Conservation (phyloP, 2,113 vertebrate species). For the Oreochromis aureus region DNA sequence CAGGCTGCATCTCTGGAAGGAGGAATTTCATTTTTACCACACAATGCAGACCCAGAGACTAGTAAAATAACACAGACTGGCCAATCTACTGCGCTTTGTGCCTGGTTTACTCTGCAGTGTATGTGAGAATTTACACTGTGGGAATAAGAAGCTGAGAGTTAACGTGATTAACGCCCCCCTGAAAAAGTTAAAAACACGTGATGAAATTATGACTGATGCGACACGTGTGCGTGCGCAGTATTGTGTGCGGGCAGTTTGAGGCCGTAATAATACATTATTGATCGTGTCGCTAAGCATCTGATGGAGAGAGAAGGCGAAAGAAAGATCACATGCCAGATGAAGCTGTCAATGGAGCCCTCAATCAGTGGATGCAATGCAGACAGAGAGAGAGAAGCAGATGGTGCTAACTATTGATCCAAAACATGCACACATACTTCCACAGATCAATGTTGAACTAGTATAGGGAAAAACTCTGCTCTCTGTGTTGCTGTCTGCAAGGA, state of each 20-base stretch:
- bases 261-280: constrained; percentile 47
- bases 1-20: constrained; percentile 24
- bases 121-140: background rate
- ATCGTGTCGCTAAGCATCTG: constrained; percentile 36
- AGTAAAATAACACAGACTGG: constrained; percentile 16
- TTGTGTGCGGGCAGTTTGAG: constrained; percentile 18
- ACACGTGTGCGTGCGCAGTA: background rate
- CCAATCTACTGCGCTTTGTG: background rate
- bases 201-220: background rate
- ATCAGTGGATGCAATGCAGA: constrained; percentile 35
- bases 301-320: background rate
- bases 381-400: constrained; percentile 39
- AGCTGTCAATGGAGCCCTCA: constrained; percentile 59
- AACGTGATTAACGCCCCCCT: background rate
- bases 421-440: constrained; percentile 36
- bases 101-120: background rate
- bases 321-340: constrained; percentile 47
- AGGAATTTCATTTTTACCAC: constrained; percentile 37
- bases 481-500: constrained; percentile 19
- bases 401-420: constrained; percentile 56
- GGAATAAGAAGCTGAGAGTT: background rate
- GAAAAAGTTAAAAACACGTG: background rate
- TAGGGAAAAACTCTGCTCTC: constrained; percentile 15
- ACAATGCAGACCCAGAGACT: constrained; percentile 27
- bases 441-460: constrained; percentile 46